Evolutionary conservation across 1,140 invertebrate genomes (phyloP), one percentile per base, ranked within the genome.

Genomic region (Drosophila ananassae): DNA sequence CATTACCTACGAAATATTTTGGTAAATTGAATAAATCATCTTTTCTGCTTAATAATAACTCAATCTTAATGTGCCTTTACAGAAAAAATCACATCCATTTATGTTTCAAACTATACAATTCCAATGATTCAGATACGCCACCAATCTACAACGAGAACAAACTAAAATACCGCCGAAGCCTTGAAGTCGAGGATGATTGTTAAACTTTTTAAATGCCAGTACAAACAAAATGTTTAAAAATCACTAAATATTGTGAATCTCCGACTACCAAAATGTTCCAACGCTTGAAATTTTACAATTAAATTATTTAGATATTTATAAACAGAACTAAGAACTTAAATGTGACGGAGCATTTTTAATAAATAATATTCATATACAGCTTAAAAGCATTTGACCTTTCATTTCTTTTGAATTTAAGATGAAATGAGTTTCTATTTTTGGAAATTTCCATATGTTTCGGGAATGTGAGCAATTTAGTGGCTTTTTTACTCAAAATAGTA

Each of bases 51-150:
- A n/a, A 24, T 3, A n/a, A 17, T 12, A 2, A 55, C 9, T 2
- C 7, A 24, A 3, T 12, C 30, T 12, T 2, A 0, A 3, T 9
- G 9, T 8, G 17, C 17, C 17, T 9, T 69, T 69, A 24, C 24
- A 69, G 50, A 50, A 30, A 22, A 39, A 21, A 47, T 50, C 13
- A 12, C 63, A 47, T 48, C 10, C 17, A 13, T 10, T 30, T 50
- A 56, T 69, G 51, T 69, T 69, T 41, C 64, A 68, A 32, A 51
- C 51, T 57, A 55, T 69, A 52, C 51, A 30, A 64, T 67, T 67
- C 59, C 63, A 67, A 44, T 37, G 25, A 63, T 25, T 13, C 63
- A 67, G 25, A 44, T 67, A 44, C 63, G 34, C 59, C 63, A 67
- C 63, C 63, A 52, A 67, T 67, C 64, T 64, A 52, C n/a, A 69